These are phyloP conservation scores for Caiman crocodilus DNA, from an alignment of 2,797 vertebrate species.

Conservation along the genomic window DNA sequence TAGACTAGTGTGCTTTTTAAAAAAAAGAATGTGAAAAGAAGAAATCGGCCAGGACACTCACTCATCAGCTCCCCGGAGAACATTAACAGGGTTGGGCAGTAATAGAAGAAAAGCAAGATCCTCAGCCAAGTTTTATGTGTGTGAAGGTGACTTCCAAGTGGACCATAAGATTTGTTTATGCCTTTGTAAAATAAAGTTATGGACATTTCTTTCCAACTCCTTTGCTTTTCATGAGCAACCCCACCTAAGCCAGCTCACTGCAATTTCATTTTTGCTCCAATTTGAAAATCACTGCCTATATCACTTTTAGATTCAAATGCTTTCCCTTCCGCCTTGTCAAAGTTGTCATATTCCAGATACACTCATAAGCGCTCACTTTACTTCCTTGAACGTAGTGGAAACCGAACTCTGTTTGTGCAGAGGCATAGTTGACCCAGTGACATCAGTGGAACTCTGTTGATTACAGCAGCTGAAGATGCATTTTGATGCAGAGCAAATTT, in stretches of 20 bases:
- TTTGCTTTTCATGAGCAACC: not conserved
- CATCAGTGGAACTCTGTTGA: not conserved
- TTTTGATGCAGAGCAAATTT: not conserved
- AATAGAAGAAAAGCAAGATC: slow-evolving; percentile 52
- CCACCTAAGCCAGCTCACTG: not conserved
- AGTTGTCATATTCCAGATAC: not conserved
- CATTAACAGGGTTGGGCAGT: slow-evolving; percentile 54
- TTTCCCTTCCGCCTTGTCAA: not conserved
- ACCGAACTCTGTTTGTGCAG: not conserved
- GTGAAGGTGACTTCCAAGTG: slow-evolving; percentile 70
- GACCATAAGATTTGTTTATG: not conserved
- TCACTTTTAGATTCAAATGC: too few relatives aligned
- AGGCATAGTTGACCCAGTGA: not conserved
- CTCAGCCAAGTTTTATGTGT: slow-evolving; percentile 50
- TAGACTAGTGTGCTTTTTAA: slow-evolving; percentile 27
- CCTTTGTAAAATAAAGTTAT: not conserved
- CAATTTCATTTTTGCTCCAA: not conserved
- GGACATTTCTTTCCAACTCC: not conserved
- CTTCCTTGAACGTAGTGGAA: not conserved
- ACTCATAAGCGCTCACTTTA: not conserved
- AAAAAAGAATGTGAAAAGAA: not conserved
- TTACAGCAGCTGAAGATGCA: not conserved
- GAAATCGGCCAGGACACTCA: slow-evolving; percentile 39
- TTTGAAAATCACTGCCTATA: not conserved
- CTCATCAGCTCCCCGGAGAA: slow-evolving; percentile 40